Evolutionary conservation across 2,888 invertebrate species (phyloP).

Genomic region (Mycalesis mineus): DNA sequence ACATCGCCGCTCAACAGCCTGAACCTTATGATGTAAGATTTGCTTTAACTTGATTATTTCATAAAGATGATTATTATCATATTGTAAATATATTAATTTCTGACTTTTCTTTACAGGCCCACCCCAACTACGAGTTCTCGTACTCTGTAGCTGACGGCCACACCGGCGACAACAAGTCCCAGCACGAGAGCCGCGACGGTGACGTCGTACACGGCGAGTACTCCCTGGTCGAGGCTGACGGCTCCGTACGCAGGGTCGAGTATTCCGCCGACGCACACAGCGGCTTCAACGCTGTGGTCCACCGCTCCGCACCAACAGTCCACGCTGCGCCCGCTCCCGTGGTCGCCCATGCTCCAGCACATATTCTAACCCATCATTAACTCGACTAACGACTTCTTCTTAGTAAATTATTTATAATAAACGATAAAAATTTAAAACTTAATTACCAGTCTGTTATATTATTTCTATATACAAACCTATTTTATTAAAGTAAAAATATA

Average conservation of each 20-base stretch:
- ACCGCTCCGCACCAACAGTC: slow-evolving; percentile 31
- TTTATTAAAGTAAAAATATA: too few species aligned
- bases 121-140: slow-evolving; percentile 74
- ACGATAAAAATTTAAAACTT: too few species aligned
- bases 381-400: too few species aligned
- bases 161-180: slow-evolving; percentile 77
- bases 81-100: background rate
- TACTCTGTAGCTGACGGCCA: slow-evolving; percentile 76
- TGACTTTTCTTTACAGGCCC: slow-evolving; percentile 44
- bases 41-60: background rate
- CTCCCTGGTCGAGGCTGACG: slow-evolving; percentile 62
- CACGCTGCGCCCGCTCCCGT: slow-evolving; percentile 32
- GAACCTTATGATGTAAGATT: slow-evolving; percentile 36
- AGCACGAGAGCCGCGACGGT: slow-evolving; percentile 75
- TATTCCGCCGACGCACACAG: slow-evolving; percentile 66
- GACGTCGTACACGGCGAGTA: slow-evolving; percentile 76
- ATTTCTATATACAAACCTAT: too few species aligned
- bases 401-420: too few species aligned
- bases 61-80: background rate
- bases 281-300: slow-evolving; percentile 46
- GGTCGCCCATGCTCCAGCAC: slow-evolving; percentile 20
- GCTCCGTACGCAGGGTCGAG: slow-evolving; percentile 67
- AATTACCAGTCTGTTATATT: too few species aligned
- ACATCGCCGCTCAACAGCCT: slow-evolving; percentile 43
- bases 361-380: slow-evolving; percentile 25